phyloP scores from a whole-genome alignment of 2,797 vertebrate species.

The Holocentrus rufus region DNA sequence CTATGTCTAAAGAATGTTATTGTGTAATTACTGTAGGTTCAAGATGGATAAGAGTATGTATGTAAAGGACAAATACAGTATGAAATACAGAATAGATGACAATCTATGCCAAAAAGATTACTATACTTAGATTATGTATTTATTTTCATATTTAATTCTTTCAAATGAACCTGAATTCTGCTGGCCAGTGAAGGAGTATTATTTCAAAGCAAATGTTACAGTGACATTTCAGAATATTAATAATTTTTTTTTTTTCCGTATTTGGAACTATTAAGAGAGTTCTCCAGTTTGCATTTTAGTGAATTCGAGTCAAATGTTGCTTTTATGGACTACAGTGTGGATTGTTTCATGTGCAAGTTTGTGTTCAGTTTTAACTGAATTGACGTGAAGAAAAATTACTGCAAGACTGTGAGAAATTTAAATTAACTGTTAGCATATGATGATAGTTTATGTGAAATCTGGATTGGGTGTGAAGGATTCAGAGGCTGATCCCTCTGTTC shows the following conservation, averaged over 20 bases:
- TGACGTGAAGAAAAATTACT: constrained; percentile 27
- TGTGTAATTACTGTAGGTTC: constrained; percentile 65
- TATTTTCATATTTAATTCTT: constrained; percentile 81
- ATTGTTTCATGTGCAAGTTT: constrained; percentile 62
- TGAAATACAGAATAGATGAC: constrained; percentile 70
- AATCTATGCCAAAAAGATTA: constrained; percentile 82
- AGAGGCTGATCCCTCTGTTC: constrained; percentile 48
- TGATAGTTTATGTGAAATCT: constrained; percentile 45
- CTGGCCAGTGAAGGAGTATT: constrained; percentile 79
- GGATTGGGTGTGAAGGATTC: constrained; percentile 6
- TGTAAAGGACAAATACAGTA: constrained; percentile 59
- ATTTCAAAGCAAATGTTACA: constrained; percentile 64
- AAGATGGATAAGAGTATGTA: constrained; percentile 64
- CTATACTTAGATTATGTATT: constrained; percentile 77
- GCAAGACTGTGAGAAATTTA: constrained; percentile 33
- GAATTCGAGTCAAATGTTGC: constrained; percentile 46
- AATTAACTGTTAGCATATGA: constrained; percentile 33
- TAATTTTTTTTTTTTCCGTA: constrained; percentile 52
- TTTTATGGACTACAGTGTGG: constrained; percentile 60
- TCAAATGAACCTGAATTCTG: constrained; percentile 80
- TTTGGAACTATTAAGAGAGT: constrained; percentile 34
- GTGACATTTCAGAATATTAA: constrained; percentile 44
- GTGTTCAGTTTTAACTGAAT: constrained; percentile 55
- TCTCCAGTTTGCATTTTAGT: constrained; percentile 42
- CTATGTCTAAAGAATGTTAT: constrained; percentile 72